Evolutionary conservation across 2,888 invertebrate genomes (phyloP).

Genomic region (Perizoma affinitatum): DNA sequence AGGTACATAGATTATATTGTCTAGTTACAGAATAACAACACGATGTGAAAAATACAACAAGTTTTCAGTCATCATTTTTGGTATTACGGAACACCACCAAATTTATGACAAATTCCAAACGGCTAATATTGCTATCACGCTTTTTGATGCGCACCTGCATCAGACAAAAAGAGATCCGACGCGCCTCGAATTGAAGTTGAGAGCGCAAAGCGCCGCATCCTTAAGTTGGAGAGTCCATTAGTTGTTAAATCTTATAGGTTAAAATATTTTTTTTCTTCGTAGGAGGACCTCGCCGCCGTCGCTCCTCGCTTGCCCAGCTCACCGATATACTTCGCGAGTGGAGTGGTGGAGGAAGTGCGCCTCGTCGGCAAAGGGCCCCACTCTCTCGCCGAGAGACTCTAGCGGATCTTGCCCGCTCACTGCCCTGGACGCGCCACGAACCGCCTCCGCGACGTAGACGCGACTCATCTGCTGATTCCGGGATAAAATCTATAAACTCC

Average conservation of each 20-base stretch:
- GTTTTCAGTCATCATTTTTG: no score
- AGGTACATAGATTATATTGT: no score
- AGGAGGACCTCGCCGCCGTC: constrained; percentile 88
- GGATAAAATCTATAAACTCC: constrained; percentile 90
- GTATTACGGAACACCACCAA: no score
- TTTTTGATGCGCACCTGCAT: no score
- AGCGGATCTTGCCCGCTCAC: constrained; percentile 92
- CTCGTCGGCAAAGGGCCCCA: constrained; percentile 85
- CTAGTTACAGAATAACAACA: no score
- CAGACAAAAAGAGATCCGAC: no score
- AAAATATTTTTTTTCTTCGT: constrained; percentile 30
- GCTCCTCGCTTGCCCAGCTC: constrained; percentile 94
- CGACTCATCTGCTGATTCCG: constrained; percentile 94
- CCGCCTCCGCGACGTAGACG: constrained; percentile 88
- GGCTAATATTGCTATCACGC: no score
- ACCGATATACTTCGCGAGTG: constrained; percentile 95
- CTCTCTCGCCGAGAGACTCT: constrained; percentile 93
- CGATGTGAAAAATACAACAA: no score
- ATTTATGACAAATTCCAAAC: no score
- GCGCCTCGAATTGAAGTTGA: no score
- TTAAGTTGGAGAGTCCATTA: not conserved
- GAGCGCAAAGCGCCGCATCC: no score
- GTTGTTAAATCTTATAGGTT: not conserved
- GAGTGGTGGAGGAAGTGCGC: constrained; percentile 87
- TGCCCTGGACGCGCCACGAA: constrained; percentile 90